phyloP scores from a whole-genome alignment of 1,140 invertebrate species.

The Temnothorax curvispinosus region DNA sequence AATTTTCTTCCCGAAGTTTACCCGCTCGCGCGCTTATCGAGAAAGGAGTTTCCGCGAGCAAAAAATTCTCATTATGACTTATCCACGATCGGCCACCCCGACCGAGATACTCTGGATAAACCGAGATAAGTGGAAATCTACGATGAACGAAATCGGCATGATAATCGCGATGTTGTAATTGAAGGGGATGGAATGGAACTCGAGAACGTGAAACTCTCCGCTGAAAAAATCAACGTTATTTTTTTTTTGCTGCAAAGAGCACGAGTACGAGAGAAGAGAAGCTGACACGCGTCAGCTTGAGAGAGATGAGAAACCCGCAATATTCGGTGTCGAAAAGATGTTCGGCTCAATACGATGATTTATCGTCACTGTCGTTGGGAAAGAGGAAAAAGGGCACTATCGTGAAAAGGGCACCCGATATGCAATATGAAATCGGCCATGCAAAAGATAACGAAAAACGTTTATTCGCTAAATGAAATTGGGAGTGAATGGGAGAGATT shows the following conservation, averaged over 20 bases:
- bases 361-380: slow-evolving; percentile 53
- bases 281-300: background rate
- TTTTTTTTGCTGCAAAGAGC: background rate
- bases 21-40: slow-evolving; percentile 33
- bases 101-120: background rate
- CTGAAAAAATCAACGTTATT: slow-evolving; percentile 12
- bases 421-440: background rate
- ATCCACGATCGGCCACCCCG: slow-evolving; percentile 26
- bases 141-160: slow-evolving; percentile 10
- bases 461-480: slow-evolving; percentile 69
- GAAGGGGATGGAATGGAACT: slow-evolving; percentile 40
- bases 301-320: background rate
- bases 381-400: background rate
- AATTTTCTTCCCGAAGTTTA: slow-evolving; percentile 56
- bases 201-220: background rate
- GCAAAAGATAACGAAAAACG: slow-evolving; percentile 50
- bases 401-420: background rate
- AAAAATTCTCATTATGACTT: slow-evolving; percentile 62
- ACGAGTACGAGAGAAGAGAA: background rate
- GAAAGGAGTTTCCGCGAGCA: background rate
- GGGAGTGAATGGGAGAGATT: slow-evolving; percentile 55
- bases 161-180: slow-evolving; percentile 32
- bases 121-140: background rate
- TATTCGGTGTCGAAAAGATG: slow-evolving; percentile 8
- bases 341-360: slow-evolving; percentile 50